Evolutionary conservation across 2,888 invertebrate genomes (phyloP), one percentile per base, ranked within the genome.

Genomic region (Athrips mouffetella): DNA sequence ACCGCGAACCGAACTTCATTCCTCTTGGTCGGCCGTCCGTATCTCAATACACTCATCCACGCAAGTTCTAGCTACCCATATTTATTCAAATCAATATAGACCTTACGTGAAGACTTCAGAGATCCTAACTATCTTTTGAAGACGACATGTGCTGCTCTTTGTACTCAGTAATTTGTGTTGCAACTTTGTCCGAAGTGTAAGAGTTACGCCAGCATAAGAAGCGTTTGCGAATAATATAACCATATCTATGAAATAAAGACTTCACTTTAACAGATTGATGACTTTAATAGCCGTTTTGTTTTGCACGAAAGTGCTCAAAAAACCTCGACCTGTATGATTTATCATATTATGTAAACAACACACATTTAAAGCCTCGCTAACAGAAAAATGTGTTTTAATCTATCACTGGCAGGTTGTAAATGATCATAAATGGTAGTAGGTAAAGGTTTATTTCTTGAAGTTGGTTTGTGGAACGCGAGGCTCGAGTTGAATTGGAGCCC

Each of bases 1-100:
- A 71, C 63, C 60, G 58, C 62, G 60, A 61, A 58, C 55, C 61
- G 63, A 67, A 65, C 69, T 65, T 73, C 78, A 84, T 83, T 81
- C 83, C 80, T 73, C 63, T 58, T 65, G 68, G 48, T 62, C 74
- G 70, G 49, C 80, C 62, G 76, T 63, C 79, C 82, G 79, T 84
- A 57, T 68, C 73, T 65, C 65, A 60, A 51, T 47, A 55, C 60
- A 65, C 31, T 21, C 13, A 61, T 53, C 54, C 48, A 56, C 54
- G 54, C 47, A 41, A 47, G 20, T 29, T 16, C 35, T 10, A 18
- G 25, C 42, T 25, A 18, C 47, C 47, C 45, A 55, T 41, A 39
- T 35, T 45, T 49, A 52, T 45, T 49, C 29, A 47, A 40, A 48
- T 35, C 35, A 20, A 7, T 44, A 11, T 42, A 44, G 35, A 41